Evolutionary conservation across 37 sponge, comb jelly and placozoan species (phyloP), one percentile per base, ranked within the genome.

Genomic region (Cladorhizidae sp.): DNA sequence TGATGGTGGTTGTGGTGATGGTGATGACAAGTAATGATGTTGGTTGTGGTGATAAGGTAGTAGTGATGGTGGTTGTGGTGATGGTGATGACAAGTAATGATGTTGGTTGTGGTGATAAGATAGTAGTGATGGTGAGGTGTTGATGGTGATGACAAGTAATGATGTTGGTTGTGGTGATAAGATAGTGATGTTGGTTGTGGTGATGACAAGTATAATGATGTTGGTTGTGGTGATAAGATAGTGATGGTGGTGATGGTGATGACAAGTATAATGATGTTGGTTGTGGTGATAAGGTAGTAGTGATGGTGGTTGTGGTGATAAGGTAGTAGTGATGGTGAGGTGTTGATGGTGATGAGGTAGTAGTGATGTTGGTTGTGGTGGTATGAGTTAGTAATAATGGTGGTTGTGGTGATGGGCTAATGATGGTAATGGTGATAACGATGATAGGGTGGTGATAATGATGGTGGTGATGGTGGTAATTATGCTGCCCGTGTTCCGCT

Each of bases 211-310:
- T n/a, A n/a, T n/a, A n/a, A n/a, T n/a, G n/a, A n/a, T n/a, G n/a
- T n/a, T n/a, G 56, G 74, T 74, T 22, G 54, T n/a, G 28, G 8
- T 45, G 9, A n/a, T n/a, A n/a, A 9, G 49, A 9, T 45, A 9
- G 49, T 45, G 49, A 45, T 12, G 62, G 62, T 28, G 62, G 5
- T 61, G 62, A n/a, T n/a, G 56, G 74, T 74, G 28, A 74, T n/a
- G 28, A 5, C 9, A 45, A n/a, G n/a, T n/a, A 9, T 45, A 9
- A 9, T 45, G 49, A 9, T 45, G 49, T 12, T 12, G 62, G 62
- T 28, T 7, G 5, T 61, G 62, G n/a, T n/a, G n/a, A n/a, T n/a
- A n/a, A n/a, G 28, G 54, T n/a, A 5, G 8, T 45, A 45, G n/a
- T n/a, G n/a, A 9, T 45, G 49, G 49, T 45, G 49, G 49, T 45